Conservation (phyloP, 2,797 vertebrate genomes). For the Erpetoichthys calabaricus region DNA sequence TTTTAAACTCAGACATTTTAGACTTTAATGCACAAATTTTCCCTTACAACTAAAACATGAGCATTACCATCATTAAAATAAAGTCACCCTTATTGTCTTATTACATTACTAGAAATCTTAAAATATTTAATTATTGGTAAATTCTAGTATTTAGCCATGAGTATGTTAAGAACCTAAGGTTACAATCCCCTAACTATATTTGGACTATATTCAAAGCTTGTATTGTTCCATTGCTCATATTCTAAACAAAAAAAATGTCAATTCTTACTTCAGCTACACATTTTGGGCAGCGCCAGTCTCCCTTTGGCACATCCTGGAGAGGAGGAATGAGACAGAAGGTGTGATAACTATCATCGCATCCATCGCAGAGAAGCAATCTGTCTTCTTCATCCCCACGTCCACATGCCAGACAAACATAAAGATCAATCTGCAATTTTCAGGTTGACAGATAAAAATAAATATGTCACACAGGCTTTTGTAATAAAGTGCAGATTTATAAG, state of each 20-base stretch:
- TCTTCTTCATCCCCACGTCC: constrained; percentile 94
- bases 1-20: not conserved
- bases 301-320: constrained; percentile 87
- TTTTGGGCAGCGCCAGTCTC: constrained; percentile 95
- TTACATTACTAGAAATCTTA: not conserved
- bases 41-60: not conserved
- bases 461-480: not conserved
- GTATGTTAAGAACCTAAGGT: too few relatives aligned
- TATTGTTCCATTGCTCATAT: too few relatives aligned
- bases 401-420: constrained; percentile 91
- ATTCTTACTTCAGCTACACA: constrained; percentile 83
- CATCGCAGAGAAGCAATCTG: constrained; percentile 84
- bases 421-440: constrained; percentile 63
- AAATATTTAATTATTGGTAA: too few relatives aligned
- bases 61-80: not conserved
- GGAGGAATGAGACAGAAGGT: constrained; percentile 95
- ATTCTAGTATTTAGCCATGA: too few relatives aligned
- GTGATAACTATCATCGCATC: constrained; percentile 97
- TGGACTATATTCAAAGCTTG: too few relatives aligned
- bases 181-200: too few relatives aligned
- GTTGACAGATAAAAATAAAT: not conserved
- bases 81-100: not conserved
- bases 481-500: not conserved
- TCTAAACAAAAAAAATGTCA: too few relatives aligned
- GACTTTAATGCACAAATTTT: not conserved